Percentiles rank a stretch among this genome's conserved stretches.
Evolutionary conservation across 2,797 vertebrate genomes (phyloP).

Genomic region (Pseudochromis fuscus): DNA sequence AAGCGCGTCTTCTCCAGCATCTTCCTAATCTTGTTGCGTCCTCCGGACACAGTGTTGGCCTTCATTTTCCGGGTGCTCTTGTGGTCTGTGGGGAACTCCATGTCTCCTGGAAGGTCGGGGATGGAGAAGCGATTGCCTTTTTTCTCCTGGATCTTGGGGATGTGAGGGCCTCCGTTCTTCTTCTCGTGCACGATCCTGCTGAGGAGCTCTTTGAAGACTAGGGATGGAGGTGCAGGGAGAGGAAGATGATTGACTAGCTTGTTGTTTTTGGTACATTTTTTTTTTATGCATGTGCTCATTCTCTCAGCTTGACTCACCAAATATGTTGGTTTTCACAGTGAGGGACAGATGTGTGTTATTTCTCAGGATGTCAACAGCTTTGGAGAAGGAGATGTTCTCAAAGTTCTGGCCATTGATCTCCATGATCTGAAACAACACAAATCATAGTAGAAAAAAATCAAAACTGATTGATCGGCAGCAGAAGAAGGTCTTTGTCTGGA

Average conservation of each 20-base stretch:
- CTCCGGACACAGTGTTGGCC: constrained; percentile 97
- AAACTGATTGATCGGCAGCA: no score
- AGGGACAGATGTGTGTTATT: constrained; percentile 97
- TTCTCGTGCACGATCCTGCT: constrained; percentile 92
- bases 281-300: no score
- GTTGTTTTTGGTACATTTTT: neutral
- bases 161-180: constrained; percentile 91
- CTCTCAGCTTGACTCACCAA: constrained; percentile 86
- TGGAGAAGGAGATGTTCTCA: constrained; percentile 94
- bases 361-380: constrained; percentile 94
- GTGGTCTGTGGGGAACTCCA: constrained; percentile 93
- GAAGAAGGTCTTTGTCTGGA: neutral
- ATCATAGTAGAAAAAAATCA: neutral
- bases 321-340: constrained; percentile 98
- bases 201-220: constrained; percentile 97
- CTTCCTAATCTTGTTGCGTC: constrained; percentile 95
- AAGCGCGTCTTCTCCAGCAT: constrained; percentile 98
- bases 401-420: constrained; percentile 99
- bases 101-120: constrained; percentile 93
- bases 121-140: constrained; percentile 97
- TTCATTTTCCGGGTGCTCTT: constrained; percentile 95
- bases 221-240: neutral
- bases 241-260: neutral
- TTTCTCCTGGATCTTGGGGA: constrained; percentile 97
- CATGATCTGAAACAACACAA: constrained; percentile 89